Percentiles rank a stretch among this genome's conserved stretches.
Conservation (phyloP, 2,113 vertebrate genomes). For the Charina bottae region DNA sequence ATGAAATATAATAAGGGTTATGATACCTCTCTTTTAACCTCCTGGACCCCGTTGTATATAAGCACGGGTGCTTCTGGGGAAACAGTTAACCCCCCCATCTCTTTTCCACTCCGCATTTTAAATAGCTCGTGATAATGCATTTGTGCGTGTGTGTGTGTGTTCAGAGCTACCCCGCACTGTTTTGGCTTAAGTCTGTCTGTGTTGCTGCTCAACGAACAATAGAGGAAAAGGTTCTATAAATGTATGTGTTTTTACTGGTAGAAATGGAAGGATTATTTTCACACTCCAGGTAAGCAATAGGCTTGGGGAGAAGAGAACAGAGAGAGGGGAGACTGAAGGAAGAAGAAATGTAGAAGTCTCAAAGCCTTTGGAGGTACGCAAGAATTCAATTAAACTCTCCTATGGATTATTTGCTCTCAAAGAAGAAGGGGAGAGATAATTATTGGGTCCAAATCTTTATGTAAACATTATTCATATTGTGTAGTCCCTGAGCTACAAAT, state of each 20-base stretch:
- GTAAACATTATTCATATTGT: background rate
- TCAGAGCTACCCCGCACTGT: background rate
- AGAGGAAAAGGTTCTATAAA: background rate
- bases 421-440: background rate
- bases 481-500: too few relatives aligned
- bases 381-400: background rate
- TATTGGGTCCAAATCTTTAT: background rate
- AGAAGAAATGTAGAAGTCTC: background rate
- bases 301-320: background rate
- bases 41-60: constrained; percentile 57
- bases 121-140: background rate
- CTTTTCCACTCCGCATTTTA: constrained; percentile 1
- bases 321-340: background rate
- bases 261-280: constrained; percentile 20
- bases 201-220: constrained; percentile 26
- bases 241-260: rapidly evolving
- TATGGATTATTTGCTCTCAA: background rate
- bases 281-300: background rate
- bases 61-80: constrained; percentile 45
- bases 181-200: constrained; percentile 34
- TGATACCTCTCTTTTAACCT: constrained; percentile 73
- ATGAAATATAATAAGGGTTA: constrained; percentile 71
- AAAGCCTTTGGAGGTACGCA: background rate
- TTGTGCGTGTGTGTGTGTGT: background rate
- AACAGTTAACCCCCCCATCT: constrained; percentile 37